These are phyloP conservation scores for Hoplodrina ambigua DNA, from an alignment of 2,888 invertebrate species.

Conservation along the genomic window DNA sequence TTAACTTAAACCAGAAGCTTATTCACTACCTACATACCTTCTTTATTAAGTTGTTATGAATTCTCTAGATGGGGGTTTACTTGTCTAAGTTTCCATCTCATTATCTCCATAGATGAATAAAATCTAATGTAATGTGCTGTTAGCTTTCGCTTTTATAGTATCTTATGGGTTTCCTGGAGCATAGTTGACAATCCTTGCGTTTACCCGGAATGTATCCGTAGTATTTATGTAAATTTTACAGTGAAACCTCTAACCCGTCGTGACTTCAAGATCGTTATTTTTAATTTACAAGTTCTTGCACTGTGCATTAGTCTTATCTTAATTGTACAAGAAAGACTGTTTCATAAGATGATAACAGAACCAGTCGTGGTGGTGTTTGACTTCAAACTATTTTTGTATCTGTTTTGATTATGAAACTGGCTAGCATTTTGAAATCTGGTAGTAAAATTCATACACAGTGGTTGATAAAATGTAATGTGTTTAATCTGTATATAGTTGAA, in stretches of 20 bases:
- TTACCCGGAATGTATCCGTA: slow-evolving; percentile 63
- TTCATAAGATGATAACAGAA: slow-evolving; percentile 62
- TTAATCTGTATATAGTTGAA: slow-evolving; percentile 42
- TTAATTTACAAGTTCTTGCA: slow-evolving; percentile 71
- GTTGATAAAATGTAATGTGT: slow-evolving; percentile 33
- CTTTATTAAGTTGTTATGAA: slow-evolving; percentile 5
- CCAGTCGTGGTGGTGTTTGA: slow-evolving; percentile 34
- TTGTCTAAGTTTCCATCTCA: slow-evolving; percentile 11
- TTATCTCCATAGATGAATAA: slow-evolving; percentile 42
- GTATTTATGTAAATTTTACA: slow-evolving; percentile 68
- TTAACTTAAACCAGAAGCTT: neutral
- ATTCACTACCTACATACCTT: slow-evolving; percentile 6
- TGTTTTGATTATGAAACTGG: slow-evolving; percentile 33
- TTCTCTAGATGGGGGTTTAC: slow-evolving; percentile 9
- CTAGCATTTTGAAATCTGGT: slow-evolving; percentile 14
- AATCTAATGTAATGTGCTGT: slow-evolving; percentile 40
- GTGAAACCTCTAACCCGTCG: slow-evolving; percentile 68
- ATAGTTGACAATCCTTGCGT: slow-evolving; percentile 49
- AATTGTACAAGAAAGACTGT: slow-evolving; percentile 65
- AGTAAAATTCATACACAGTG: slow-evolving; percentile 12
- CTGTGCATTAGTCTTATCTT: slow-evolving; percentile 69
- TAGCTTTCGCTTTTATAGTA: slow-evolving; percentile 56
- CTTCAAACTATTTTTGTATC: slow-evolving; percentile 27
- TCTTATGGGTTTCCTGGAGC: slow-evolving; percentile 35
- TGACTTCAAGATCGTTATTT: slow-evolving; percentile 66